Conservation (phyloP, 2,797 vertebrate species). For the Sebastes glaucus region DNA sequence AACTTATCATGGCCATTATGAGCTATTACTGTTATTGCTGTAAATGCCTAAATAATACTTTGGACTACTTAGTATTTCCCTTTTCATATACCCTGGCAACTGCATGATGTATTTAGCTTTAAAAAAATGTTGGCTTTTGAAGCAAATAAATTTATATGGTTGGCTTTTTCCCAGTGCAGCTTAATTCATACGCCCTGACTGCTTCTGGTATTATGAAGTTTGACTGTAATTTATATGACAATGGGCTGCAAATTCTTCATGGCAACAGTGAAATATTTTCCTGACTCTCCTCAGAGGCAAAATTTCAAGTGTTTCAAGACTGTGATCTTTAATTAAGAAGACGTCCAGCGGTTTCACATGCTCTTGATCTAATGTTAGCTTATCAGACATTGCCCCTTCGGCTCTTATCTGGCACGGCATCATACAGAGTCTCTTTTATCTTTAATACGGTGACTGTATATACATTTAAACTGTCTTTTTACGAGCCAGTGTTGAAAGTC, state of each 20-base stretch:
- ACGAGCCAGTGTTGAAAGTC: slow-evolving; percentile 58
- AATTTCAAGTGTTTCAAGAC: not conserved
- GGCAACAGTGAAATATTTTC: slow-evolving; percentile 35
- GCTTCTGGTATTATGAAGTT: slow-evolving; percentile 27
- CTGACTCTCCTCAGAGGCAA: slow-evolving; percentile 4
- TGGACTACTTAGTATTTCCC: slow-evolving; percentile 39
- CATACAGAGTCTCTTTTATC: slow-evolving; percentile 61
- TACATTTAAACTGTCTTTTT: slow-evolving; percentile 65
- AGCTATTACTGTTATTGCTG: slow-evolving; percentile 50
- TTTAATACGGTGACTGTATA: slow-evolving; percentile 55
- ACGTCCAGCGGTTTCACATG: slow-evolving; percentile 48
- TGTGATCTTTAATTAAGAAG: slow-evolving; percentile 48
- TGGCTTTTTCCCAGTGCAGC: slow-evolving; percentile 4
- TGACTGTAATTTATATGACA: slow-evolving; percentile 9
- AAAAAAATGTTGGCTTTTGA: slow-evolving; percentile 22
- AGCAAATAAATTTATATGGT: slow-evolving; percentile 7
- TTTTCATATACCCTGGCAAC: slow-evolving; percentile 24
- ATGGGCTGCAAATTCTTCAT: not conserved
- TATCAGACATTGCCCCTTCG: slow-evolving; percentile 38
- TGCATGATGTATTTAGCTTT: slow-evolving; percentile 36
- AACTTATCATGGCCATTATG: slow-evolving; percentile 27
- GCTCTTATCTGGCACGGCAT: slow-evolving; percentile 62
- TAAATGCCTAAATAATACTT: slow-evolving; percentile 51
- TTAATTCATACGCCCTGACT: slow-evolving; percentile 18
- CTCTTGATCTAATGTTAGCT: slow-evolving; percentile 46